Base-by-base conservation (phyloP, 2,888 invertebrate species). In the Stictocephala bisonia region DNA sequence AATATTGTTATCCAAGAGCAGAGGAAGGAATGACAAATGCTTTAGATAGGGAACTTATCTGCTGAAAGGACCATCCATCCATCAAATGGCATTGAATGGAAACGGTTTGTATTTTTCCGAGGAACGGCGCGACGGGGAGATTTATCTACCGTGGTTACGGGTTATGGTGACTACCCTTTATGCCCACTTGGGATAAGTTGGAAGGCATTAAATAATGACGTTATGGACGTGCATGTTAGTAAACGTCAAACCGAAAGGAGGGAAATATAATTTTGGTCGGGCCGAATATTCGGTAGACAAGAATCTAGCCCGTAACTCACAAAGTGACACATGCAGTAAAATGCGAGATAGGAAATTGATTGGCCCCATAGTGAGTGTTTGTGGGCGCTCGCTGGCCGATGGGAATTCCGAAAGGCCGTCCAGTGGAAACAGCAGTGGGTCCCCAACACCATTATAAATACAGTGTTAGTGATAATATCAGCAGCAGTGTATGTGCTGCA, bases 221-320 rank as follows among this genome's bases (percentile, higher is more conserved):
- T 44, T 15, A 31, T 40, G 64, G 64, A 64, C 64, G 64, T 41
- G 22, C 44, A 35, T 40, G 64, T 64, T 64, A 64, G 64, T 64
- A 64, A 64, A 64, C 64, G 64, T 64, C 64, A 64, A 64, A 64
- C 64, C 64, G 41, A 64, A 64, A 64, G 64, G 64, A 64, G 64
- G 27, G 44, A 64, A 64, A 64, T 64, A 64, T 64, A 64, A 64
- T 64, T 64, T 64, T 64, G 44, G 26, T 44, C 64, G 41, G 44
- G 9, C 44, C 27, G 64, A 64, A 64, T 64, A 64, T 64, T 64
- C 64, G 64, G 64, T 64, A 64, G 64, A 64, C 64, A 64, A 64
- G 64, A 64, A 64, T 64, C 64, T 64, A 64, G 64, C 64, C 27
- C 64, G 64, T 64, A 64, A 64, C 44, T 64, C 64, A 64, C 40